phyloP scores from a whole-genome alignment of 2,888 invertebrate genomes.

The Harpalus rubripes region DNA sequence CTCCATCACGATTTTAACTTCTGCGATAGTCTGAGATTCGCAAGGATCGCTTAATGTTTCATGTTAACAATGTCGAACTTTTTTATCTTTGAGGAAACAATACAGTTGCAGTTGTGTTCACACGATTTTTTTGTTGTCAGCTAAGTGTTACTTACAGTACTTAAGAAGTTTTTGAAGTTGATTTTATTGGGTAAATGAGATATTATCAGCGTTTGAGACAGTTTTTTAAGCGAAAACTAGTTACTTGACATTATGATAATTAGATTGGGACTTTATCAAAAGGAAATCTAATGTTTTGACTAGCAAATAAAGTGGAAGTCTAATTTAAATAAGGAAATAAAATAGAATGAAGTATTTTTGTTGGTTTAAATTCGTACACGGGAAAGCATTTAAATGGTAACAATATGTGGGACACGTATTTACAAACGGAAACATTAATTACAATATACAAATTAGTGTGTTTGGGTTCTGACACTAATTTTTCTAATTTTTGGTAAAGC shows the following conservation, averaged over 20 bases:
- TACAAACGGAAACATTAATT: no score
- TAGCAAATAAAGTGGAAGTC: constrained; percentile 12
- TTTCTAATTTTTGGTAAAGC: no score
- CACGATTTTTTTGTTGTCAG: constrained; percentile 29
- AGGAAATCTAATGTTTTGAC: constrained; percentile 34
- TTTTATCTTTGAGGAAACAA: constrained; percentile 12
- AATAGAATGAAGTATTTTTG: background rate
- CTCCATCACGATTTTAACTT: constrained; percentile 38
- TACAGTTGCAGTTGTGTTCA: constrained; percentile 30
- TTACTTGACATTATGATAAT: constrained; percentile 12
- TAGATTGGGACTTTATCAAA: constrained; percentile 7
- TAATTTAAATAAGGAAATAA: constrained; percentile 27
- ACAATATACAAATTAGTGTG: no score
- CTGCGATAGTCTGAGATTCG: constrained; percentile 5
- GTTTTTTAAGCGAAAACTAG: constrained; percentile 12
- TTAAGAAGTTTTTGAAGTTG: background rate
- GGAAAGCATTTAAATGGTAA: no score
- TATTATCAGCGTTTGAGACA: constrained; percentile 14
- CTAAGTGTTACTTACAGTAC: constrained; percentile 13
- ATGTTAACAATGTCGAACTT: constrained; percentile 15
- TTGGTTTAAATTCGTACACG: no score
- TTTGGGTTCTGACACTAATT: no score
- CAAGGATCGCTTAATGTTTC: constrained; percentile 32
- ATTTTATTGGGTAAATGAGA: constrained; percentile 5
- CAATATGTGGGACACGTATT: no score